A percentile compares a stretch with the other conserved stretches of the same genome.
These are phyloP conservation scores for Yponomeuta plumbellus DNA, from an alignment of 2,888 invertebrate genomes.

Conservation along the genomic window DNA sequence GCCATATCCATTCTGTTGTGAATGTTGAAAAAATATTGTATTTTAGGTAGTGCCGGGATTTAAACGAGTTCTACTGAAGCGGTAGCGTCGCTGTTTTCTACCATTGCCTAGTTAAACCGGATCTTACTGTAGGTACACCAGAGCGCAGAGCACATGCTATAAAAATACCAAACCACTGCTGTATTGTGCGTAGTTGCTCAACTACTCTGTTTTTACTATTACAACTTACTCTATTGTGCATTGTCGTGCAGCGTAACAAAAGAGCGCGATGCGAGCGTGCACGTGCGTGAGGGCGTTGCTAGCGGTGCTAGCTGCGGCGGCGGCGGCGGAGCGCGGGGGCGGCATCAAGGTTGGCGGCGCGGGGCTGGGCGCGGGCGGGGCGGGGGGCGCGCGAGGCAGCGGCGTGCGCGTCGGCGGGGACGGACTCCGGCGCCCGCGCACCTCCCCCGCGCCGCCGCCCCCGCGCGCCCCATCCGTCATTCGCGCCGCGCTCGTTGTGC, in stretches of 20 bases:
- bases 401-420: constrained; percentile 60
- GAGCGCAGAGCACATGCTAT: too few species aligned
- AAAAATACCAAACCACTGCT: too few species aligned
- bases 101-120: too few species aligned
- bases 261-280: constrained; percentile 32
- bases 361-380: constrained; percentile 43
- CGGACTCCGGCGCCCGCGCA: constrained; percentile 56
- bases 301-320: constrained; percentile 53
- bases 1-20: too few species aligned
- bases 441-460: constrained; percentile 62
- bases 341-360: constrained; percentile 61
- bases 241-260: not conserved
- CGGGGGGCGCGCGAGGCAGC: constrained; percentile 55
- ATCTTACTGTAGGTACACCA: too few species aligned
- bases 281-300: constrained; percentile 59
- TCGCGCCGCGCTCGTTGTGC: constrained; percentile 84
- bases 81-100: too few species aligned
- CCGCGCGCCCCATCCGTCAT: constrained; percentile 71
- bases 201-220: too few species aligned
- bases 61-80: too few species aligned
- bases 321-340: constrained; percentile 58
- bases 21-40: too few species aligned
- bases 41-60: too few species aligned
- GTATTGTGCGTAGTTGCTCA: too few species aligned
- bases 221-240: not conserved